Base-by-base conservation (phyloP, 2,797 vertebrate species). In the Pipistrellus pygmaeus region DNA sequence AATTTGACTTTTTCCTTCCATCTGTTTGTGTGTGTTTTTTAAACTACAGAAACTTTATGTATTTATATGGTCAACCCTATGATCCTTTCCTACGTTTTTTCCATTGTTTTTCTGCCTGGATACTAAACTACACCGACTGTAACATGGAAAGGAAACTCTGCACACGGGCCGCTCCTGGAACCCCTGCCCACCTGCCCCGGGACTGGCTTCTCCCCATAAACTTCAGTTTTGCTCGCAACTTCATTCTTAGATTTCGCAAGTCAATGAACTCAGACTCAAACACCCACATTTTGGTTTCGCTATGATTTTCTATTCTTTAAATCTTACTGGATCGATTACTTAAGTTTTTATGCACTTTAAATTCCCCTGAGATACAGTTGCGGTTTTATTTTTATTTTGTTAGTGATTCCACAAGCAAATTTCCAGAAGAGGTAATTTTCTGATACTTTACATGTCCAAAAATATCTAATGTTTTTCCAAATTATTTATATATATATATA, bases 311-410 rank as follows among this genome's bases (percentile, higher is more conserved):
- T 86, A 35, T 21, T 88, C 35, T 92, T 88, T 46, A 83, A 90
- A 78, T 85, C 88, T 64, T 75, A 66, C 35, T 57, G 5, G 6
- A 38, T 53, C 85, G 17, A 69, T 64, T 57, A 90, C 35, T 87
- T 32, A 8, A 86, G 2, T 81, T 75, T 92, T 77, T 27, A 75
- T 51, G 53, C 21, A 82, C 20, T 83, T 66, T 69, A 80, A 87
- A 81, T 85, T 14, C 60, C 32, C 32, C 55, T 86, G 35, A 85
- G 23, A 83, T 64, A 72, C 12, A 66, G 21, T 82, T 92, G 76
- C 73, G 30, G 35, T 87, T 95, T 75, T 20, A 44, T 72, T 96
- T 95, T 92, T 53, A 81, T 92, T 96, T 93, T 89, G 25, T n/a
- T n/a, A 20, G 8, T 93, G 46, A 73, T 55, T 89, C 35, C 73